Evolutionary conservation across 2,888 invertebrate species (phyloP).

Genomic region (Anticlea derivata): DNA sequence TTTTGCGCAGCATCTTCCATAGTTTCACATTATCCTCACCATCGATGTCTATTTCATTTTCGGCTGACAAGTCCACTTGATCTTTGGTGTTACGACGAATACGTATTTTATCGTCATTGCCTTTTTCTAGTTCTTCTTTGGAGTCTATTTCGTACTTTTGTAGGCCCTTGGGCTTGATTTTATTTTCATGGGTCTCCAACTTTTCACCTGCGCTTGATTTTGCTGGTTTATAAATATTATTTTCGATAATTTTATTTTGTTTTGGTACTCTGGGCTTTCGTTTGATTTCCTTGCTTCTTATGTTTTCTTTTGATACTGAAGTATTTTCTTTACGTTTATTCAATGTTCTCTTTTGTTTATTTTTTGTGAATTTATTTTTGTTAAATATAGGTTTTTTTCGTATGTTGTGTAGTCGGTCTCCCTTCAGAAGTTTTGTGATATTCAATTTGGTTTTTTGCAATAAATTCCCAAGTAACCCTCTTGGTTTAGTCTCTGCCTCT

Average conservation of each 20-base stretch:
- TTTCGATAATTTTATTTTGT: constrained; percentile 23
- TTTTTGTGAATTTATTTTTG: constrained; percentile 17
- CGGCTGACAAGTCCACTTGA: constrained; percentile 39
- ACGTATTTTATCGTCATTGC: constrained; percentile 19
- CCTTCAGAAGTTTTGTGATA: constrained; percentile 31
- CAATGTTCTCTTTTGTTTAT: constrained; percentile 1
- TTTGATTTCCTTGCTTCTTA: constrained; percentile 23
- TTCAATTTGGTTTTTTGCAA: constrained; percentile 37
- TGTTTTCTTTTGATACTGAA: background rate
- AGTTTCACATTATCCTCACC: constrained; percentile 47
- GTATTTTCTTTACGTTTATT: constrained; percentile 6
- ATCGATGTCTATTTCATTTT: constrained; percentile 55
- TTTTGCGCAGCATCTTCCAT: constrained; percentile 55
- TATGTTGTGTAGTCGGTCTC: constrained; percentile 24
- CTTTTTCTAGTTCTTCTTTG: constrained; percentile 5
- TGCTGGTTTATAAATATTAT: constrained; percentile 24
- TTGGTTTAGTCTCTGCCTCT: constrained; percentile 41
- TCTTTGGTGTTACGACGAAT: constrained; percentile 33
- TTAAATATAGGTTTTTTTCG: constrained; percentile 29
- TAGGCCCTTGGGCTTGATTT: background rate
- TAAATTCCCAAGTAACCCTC: constrained; percentile 42
- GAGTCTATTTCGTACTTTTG: background rate
- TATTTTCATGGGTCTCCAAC: background rate
- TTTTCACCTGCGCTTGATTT: constrained; percentile 12
- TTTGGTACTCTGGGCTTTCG: constrained; percentile 25